Evolutionary conservation across 2,797 vertebrate species (phyloP).

Genomic region (Tenualosa ilisha): DNA sequence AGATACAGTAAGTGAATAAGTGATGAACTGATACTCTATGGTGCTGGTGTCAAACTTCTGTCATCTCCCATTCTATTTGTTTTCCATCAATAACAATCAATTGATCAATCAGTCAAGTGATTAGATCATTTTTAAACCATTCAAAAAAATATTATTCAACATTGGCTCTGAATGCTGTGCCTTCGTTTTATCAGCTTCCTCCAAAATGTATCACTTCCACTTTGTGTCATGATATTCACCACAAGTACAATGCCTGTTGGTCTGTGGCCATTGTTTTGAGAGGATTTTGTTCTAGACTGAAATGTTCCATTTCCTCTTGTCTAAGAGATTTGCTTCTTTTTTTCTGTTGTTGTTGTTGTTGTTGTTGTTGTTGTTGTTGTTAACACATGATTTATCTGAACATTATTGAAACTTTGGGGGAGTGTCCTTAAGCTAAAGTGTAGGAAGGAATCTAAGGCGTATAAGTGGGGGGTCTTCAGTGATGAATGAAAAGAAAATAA

Average conservation of each 20-base stretch:
- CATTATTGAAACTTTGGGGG: background rate
- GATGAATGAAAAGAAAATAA: too few species aligned
- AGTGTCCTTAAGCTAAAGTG: background rate
- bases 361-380: background rate
- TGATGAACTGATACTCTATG: background rate
- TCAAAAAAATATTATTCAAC: too few species aligned
- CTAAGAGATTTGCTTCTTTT: background rate
- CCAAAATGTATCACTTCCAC: background rate
- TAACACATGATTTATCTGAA: background rate
- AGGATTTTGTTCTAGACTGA: background rate
- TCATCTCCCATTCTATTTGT: too few species aligned
- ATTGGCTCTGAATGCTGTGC: background rate
- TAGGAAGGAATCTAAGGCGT: background rate
- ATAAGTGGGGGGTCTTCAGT: background rate
- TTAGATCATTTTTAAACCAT: too few species aligned
- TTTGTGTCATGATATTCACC: background rate
- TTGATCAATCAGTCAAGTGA: too few species aligned
- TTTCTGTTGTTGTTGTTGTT: background rate
- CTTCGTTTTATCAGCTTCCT: background rate
- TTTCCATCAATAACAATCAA: too few species aligned
- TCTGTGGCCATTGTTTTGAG: background rate
- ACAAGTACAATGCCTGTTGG: background rate
- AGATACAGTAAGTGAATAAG: background rate
- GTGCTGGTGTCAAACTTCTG: background rate
- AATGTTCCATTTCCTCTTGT: background rate